Evolutionary conservation across 2,113 vertebrate species (phyloP).

Genomic region (Rhegmatorhina hoffmannsi): DNA sequence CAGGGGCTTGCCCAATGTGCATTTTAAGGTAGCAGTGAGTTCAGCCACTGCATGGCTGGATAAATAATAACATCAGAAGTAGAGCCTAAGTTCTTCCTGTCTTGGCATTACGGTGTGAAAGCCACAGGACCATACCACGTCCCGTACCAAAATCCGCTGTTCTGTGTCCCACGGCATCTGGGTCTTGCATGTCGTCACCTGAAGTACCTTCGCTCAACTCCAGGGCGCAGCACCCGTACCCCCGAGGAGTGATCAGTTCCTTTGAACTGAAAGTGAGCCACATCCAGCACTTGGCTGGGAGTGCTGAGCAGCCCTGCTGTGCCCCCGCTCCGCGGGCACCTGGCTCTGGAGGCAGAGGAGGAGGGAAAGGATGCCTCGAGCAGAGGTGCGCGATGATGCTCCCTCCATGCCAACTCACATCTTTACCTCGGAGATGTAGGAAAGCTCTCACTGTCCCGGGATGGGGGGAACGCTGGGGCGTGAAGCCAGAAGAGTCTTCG

Average conservation of each 20-base stretch:
- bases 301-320: accelerated
- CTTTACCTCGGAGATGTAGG: accelerated
- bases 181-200: not conserved
- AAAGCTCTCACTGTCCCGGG: not conserved
- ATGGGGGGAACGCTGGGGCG: accelerated
- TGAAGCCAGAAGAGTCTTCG: not conserved
- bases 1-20: not conserved
- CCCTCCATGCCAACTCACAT: accelerated
- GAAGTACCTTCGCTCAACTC: not conserved
- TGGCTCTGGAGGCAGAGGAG: accelerated
- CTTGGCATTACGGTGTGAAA: accelerated
- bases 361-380: not conserved
- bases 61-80: not conserved
- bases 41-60: not conserved
- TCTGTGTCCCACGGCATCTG: not conserved
- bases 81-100: not conserved
- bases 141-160: accelerated
- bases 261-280: not conserved
- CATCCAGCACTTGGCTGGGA: not conserved
- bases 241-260: not conserved
- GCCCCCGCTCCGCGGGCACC: accelerated
- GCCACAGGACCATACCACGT: not conserved
- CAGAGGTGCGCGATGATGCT: not conserved
- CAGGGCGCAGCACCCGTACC: not conserved
- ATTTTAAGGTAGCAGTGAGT: not conserved